Evolutionary conservation across 2,113 vertebrate species (phyloP), one percentile per base, ranked within the genome.

Genomic region (Phaethornis superciliosus): DNA sequence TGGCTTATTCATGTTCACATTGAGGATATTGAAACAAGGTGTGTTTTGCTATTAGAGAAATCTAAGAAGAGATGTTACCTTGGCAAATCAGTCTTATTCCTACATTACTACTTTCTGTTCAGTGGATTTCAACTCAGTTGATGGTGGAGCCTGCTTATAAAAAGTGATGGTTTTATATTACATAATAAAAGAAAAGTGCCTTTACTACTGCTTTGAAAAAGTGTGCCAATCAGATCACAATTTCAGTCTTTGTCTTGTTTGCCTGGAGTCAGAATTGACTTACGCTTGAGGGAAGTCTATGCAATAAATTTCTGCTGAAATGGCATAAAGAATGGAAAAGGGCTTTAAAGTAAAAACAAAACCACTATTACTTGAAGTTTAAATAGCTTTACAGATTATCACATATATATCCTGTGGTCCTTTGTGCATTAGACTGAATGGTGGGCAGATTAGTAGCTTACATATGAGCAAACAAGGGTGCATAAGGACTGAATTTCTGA

Each of bases 291-390:
- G 40, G 32, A 79, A 78, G 35, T 33, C 11, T 56, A 42, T 47
- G 37, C 44, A 84, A 85, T 84, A 92, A 65, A 80, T 84, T 95
- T 89, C 88, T 95, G 75, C 81, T 81, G 81, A 84, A 95, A 76
- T 77, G 83, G 56, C 79, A 35, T 33, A 19, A 86, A 60, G 51
- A 47, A 46, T 68, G 26, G 37, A 70, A 49, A 89, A 95, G 78
- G 82, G 79, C 58, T 96, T 92, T 94, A 49, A 94, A 96, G 46
- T 90, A 17, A 65, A 93, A 93, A 68, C 47, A 81, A 65, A 55
- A 44, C 27, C 85, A 55, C 17, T 56, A 44, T 81, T 96, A 59
- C 70, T 91, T 33, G 92, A 90, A 90, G 52, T 44, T 90, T 58
- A 30, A 82, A 54, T 75, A 52, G 83, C 63, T 93, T 96, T 95